Base-by-base conservation (phyloP, 2,797 vertebrate species). In the Valencia hispanica region DNA sequence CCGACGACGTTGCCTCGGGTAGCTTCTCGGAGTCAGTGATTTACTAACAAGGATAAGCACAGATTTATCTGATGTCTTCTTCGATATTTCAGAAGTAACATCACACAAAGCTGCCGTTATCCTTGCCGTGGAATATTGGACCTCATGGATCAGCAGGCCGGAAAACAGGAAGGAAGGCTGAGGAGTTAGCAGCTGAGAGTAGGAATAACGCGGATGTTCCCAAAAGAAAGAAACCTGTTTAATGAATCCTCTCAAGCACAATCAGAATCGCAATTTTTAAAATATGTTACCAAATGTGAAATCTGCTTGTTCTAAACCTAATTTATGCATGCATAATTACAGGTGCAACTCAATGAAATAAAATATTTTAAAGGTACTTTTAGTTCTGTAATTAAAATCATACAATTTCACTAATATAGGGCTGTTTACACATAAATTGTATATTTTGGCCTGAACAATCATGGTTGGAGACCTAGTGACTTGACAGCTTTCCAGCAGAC, bases 1-100 rank as follows among this genome's bases (percentile, higher is more conserved):
- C 76, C 27, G 73, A 32, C 47, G 73, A 34, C 66, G 36, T 80
- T 7, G 39, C 65, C 75, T 78, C 41, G 0, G 34, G 68, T 53
- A 74, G 86, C 80, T 84, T 80, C 82, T 75, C 7, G 82, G 86
- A 88, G 87, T 87, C 86, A 91, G 86, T 83, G 93, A 91, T 85
- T 90, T 89, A 93, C 94, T 93, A 92, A 94, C 95, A 91, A 94
- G 93, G 94, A 96, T 93, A 95, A 96, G 94, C 95, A 96, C 95
- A 96, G 95, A 96, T 96, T 96, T 96, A 96, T 95, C 94, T 96
- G 95, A 96, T 96, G 95, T 96, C 95, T 96, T 95, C 95, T 92
- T 86, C 87, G 91, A 92, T 92, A 94, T 84, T 72, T 90, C 94
- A 95, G 95, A 96, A 96, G 95, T 95, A 95, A 96, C 95, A 96